A percentile compares a stretch with the other conserved stretches of the same genome.
Conservation (phyloP, 2,888 invertebrate genomes). For the Dryomyza anilis region DNA sequence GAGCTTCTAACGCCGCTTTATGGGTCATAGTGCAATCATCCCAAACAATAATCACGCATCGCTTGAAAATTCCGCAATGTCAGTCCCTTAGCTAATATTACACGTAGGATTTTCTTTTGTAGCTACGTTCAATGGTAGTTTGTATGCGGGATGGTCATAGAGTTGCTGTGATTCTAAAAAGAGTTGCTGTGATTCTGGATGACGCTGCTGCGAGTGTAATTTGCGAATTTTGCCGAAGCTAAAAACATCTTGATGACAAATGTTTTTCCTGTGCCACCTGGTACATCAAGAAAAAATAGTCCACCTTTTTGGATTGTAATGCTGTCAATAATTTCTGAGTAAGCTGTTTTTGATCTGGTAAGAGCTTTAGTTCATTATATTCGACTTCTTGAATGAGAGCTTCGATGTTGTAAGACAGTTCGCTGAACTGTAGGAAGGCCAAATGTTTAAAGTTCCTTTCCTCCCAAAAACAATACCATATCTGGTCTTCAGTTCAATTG, state of each 20-base stretch:
- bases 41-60: no score
- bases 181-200: neutral
- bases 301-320: neutral
- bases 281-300: neutral
- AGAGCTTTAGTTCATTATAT: neutral
- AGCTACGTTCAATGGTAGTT: neutral
- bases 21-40: no score
- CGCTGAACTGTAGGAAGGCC: neutral
- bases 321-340: neutral
- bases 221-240: neutral
- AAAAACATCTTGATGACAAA: neutral
- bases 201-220: neutral
- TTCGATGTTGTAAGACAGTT: no score
- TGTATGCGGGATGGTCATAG: constrained; percentile 13
- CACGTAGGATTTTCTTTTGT: neutral
- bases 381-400: neutral
- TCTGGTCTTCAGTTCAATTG: no score
- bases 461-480: neutral
- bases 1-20: constrained; percentile 3
- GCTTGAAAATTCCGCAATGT: no score
- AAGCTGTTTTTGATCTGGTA: neutral
- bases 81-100: no score
- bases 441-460: no score
- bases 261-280: no score
- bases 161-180: neutral